Percentiles rank a stretch among this genome's conserved stretches.
Conservation (phyloP, 2,888 invertebrate genomes). For the Scelioninae gen. 2 region DNA sequence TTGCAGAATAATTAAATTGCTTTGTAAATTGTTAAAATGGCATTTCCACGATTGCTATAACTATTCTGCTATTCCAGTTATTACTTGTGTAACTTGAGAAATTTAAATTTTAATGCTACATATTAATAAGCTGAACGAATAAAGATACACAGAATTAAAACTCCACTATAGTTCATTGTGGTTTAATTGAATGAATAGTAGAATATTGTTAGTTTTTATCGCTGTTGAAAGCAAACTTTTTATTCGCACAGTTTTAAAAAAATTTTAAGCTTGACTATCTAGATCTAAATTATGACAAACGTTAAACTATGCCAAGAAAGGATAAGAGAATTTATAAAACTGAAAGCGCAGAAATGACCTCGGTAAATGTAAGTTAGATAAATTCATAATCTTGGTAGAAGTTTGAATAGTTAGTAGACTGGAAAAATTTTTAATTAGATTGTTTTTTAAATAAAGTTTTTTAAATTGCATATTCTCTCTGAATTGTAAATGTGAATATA, state of each 20-base stretch:
- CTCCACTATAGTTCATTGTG: background rate
- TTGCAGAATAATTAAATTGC: background rate
- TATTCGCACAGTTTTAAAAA: conserved; percentile 5
- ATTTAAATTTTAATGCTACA: conserved; percentile 13
- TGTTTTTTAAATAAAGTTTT: background rate
- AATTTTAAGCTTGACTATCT: conserved; percentile 19
- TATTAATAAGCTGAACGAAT: conserved; percentile 20
- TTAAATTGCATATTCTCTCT: background rate
- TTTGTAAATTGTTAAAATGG: too few species aligned
- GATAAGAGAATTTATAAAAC: conserved; percentile 40
- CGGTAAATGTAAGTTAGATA: conserved; percentile 26
- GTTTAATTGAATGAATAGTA: conserved; percentile 6
- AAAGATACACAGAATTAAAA: background rate
- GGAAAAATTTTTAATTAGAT: conserved; percentile 31
- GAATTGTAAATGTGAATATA: too few species aligned
- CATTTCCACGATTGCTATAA: too few species aligned
- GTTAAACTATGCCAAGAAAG: conserved; percentile 20
- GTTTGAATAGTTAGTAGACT: conserved; percentile 10
- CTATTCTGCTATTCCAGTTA: conserved; percentile 4
- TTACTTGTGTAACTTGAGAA: conserved; percentile 8
- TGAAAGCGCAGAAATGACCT: conserved; percentile 26
- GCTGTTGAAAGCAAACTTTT: too few species aligned
- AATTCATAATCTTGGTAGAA: conserved; percentile 26
- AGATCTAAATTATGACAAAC: conserved; percentile 42
- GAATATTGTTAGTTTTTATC: too few species aligned